Evolutionary conservation across 2,113 vertebrate species (phyloP).

Genomic region (Antennarius striatus): DNA sequence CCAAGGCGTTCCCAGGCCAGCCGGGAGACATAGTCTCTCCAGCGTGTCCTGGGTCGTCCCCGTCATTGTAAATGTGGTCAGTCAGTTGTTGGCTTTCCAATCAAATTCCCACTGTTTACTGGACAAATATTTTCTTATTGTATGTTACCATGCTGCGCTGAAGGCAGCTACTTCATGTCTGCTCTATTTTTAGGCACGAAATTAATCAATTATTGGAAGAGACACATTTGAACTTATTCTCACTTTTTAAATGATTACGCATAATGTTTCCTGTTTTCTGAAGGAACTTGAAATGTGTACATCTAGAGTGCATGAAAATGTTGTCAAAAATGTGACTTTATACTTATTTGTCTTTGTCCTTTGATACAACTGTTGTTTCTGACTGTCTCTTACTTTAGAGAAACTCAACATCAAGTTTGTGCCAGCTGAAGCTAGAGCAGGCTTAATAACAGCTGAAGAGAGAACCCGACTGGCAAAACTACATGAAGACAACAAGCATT

Average conservation of each 20-base stretch:
- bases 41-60: no score
- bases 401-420: conserved; percentile 93
- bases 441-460: conserved; percentile 86
- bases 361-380: background rate
- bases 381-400: conserved; percentile 74
- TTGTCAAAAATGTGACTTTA: no score
- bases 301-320: background rate
- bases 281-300: background rate
- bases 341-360: background rate
- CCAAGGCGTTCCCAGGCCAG: no score
- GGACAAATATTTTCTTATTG: background rate
- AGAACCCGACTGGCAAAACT: conserved; percentile 81
- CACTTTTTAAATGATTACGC: no score
- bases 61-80: background rate
- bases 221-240: no score
- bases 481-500: conserved; percentile 88
- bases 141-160: background rate
- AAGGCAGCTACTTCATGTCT: background rate
- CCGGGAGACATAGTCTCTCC: no score
- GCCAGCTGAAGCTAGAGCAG: conserved; percentile 82
- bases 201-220: background rate
- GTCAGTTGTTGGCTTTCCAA: background rate
- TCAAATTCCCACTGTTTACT: background rate
- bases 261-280: background rate
- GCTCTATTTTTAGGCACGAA: background rate